Percentiles rank a stretch among this genome's conserved stretches.
These are phyloP conservation scores for Cheilosia scutellata DNA, from an alignment of 2,888 invertebrate genomes.

Conservation along the genomic window DNA sequence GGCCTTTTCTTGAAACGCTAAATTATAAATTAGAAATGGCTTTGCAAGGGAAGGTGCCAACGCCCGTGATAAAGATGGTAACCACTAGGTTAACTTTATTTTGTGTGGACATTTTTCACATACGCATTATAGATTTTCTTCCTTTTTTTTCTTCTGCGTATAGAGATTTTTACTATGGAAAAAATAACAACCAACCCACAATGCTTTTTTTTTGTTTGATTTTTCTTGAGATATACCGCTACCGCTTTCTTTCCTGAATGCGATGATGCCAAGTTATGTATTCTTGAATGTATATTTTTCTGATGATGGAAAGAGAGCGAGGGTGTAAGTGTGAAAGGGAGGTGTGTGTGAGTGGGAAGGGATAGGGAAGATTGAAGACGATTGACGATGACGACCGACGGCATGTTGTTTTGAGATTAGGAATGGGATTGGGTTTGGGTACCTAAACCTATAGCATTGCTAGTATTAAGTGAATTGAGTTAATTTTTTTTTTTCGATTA, in stretches of 20 bases:
- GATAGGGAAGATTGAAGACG: conserved; percentile 10
- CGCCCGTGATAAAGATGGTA: conserved; percentile 49
- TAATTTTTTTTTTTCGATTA: too few relatives aligned
- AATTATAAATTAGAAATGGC: neutral
- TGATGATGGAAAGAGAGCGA: conserved; percentile 2
- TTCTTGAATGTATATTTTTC: conserved; percentile 29
- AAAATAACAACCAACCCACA: conserved; percentile 10
- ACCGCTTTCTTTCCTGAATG: conserved; percentile 60
- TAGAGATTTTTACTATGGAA: conserved; percentile 16
- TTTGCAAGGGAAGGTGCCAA: conserved; percentile 35
- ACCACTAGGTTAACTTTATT: conserved; percentile 30
- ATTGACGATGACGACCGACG: neutral
- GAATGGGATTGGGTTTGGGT: neutral
- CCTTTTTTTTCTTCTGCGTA: conserved; percentile 5
- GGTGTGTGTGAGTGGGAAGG: conserved; percentile 2
- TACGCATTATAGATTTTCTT: conserved; percentile 43
- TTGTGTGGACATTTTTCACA: conserved; percentile 27
- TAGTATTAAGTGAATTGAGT: too few relatives aligned
- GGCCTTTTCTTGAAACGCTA: conserved; percentile 1
- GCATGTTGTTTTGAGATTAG: conserved; percentile 48
- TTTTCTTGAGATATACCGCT: conserved; percentile 50
- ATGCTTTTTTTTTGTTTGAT: conserved; percentile 4
- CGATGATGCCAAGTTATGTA: conserved; percentile 68
- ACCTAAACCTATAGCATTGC: neutral
- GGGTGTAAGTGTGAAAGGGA: neutral